Evolutionary conservation across 2,113 vertebrate genomes (phyloP).

Genomic region (Mesitornis unicolor): DNA sequence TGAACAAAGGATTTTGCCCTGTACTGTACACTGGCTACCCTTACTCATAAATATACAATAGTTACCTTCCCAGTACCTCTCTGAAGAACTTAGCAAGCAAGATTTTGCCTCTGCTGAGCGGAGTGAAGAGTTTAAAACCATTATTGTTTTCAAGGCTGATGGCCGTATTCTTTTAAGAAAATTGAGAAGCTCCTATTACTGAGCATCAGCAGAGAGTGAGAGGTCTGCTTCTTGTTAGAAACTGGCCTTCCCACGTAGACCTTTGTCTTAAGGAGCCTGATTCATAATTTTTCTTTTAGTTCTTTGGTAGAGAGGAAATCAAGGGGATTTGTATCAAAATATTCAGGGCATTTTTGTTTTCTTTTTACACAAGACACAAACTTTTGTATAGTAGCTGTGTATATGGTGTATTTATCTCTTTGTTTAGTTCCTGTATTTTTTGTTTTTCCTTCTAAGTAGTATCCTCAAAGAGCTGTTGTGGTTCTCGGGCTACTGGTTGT

Average conservation of each 20-base stretch:
- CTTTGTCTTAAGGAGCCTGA: background rate
- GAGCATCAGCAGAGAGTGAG: background rate
- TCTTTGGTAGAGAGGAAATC: background rate
- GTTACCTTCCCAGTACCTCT: background rate
- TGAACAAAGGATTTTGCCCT: slow-evolving; percentile 33
- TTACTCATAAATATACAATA: background rate
- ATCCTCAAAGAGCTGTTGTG: background rate
- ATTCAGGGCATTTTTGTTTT: background rate
- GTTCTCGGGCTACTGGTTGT: background rate
- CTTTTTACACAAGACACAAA: background rate
- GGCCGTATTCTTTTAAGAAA: background rate
- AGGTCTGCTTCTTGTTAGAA: slow-evolving; percentile 20
- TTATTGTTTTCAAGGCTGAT: background rate
- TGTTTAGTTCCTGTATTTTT: background rate
- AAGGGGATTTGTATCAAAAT: background rate
- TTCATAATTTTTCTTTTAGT: background rate
- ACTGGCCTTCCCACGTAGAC: background rate
- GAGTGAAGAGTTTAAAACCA: background rate
- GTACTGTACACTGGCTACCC: slow-evolving; percentile 1
- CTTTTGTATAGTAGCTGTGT: background rate
- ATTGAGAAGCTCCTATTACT: background rate
- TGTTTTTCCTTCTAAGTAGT: background rate
- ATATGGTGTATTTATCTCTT: background rate
- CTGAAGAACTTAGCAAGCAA: slow-evolving; percentile 7
- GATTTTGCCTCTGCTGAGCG: background rate